These are phyloP conservation scores for Mamestra configurata DNA, from an alignment of 1,140 invertebrate species.

Conservation along the genomic window DNA sequence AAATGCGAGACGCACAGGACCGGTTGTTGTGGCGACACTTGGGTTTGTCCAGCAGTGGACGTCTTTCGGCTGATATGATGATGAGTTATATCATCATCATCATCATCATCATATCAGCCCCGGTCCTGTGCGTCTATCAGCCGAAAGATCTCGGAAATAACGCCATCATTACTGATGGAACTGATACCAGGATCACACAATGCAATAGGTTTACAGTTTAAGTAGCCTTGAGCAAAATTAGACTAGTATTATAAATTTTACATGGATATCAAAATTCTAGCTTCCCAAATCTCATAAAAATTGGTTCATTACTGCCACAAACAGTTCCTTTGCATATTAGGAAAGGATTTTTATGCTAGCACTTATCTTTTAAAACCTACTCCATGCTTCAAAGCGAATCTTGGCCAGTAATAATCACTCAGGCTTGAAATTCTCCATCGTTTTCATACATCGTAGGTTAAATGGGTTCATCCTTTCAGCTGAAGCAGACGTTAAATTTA, in stretches of 20 bases:
- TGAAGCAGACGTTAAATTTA: slow-evolving; percentile 1
- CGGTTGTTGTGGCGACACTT: no score
- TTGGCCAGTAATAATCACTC: neutral
- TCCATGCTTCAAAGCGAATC: neutral
- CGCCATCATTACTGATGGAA: no score
- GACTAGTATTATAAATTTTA: neutral
- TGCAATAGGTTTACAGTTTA: no score
- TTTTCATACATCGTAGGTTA: neutral
- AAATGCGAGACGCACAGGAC: no score
- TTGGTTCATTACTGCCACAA: neutral
- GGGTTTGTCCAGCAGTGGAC: no score
- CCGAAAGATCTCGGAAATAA: no score
- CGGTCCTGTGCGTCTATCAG: no score
- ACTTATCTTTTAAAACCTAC: neutral
- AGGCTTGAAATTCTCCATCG: neutral
- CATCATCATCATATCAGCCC: no score
- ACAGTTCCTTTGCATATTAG: neutral
- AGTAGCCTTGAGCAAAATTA: no score
- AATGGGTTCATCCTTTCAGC: neutral
- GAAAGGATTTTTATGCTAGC: neutral
- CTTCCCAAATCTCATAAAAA: neutral
- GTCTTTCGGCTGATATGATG: no score
- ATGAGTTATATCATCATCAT: no score
- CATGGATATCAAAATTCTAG: neutral
- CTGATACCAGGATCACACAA: no score